Evolutionary conservation across 1,140 invertebrate species (phyloP), one percentile per base, ranked within the genome.

Genomic region (Musca vetustissima): DNA sequence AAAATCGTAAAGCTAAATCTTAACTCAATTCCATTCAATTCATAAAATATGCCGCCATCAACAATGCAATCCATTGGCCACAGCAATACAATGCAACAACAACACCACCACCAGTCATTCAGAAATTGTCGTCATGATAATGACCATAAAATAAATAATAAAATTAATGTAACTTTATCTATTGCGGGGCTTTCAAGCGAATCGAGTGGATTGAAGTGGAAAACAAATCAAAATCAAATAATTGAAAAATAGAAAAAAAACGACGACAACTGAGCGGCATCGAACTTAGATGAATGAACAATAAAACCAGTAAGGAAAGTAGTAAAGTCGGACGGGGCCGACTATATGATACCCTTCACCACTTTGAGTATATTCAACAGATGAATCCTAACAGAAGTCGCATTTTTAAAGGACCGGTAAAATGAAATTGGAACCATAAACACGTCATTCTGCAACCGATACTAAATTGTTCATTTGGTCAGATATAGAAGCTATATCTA

Each of bases 111-210:
- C 7, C n/a, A 61, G 36, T 28, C 32, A 61, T 36, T 61, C 28
- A 61, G 36, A 57, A 61, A 61, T 36, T 61, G 57, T 61, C 57
- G 28, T 61, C 57, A 61, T 61, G 57, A 61, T 61, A 61, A 61
- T 61, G 57, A 61, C 57, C 57, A 61, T 61, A 43, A 61, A 61
- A 61, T 61, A 61, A 61, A 61, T 61, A 43, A 61, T 61, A 61
- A 61, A 61, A 61, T 61, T 61, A 61, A 61, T 61, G 57, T 61
- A 61, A 61, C 57, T 61, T 61, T 61, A 61, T 61, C 57, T 61
- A 61, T 61, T 59, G 36, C 36, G 36, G 36, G 36, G 36, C 36
- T 43, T 43, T 43, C 36, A 43, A 61, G 19, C 28, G 57, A 19
- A 61, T 32, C 7, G 57, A 61, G 28, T 61, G 57, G 57, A 61